Conservation (phyloP, 2,113 vertebrate genomes). For the Archocentrus centrarchus region DNA sequence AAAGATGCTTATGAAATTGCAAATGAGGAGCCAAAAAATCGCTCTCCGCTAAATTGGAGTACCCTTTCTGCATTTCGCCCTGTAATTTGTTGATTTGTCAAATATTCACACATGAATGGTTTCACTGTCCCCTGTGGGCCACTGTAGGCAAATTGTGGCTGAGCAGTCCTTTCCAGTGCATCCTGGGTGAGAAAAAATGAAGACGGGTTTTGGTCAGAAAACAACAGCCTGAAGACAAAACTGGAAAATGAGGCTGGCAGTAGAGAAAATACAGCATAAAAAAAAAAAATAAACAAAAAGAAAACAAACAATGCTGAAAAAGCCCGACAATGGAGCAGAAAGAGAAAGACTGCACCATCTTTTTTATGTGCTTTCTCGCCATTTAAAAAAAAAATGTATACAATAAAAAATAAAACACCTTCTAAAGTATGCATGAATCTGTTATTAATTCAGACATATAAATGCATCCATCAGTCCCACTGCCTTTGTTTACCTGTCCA, state of each 20-base stretch:
- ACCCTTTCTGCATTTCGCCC: conserved; percentile 44
- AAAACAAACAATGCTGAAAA: conserved; percentile 6
- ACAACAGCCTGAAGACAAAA: conserved; percentile 48
- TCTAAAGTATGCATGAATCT: not conserved
- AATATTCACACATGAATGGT: conserved; percentile 49
- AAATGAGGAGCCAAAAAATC: conserved; percentile 40
- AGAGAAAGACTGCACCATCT: not conserved
- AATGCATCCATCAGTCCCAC: conserved; percentile 1
- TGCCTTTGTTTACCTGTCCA: not conserved
- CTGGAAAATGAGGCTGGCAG: conserved; percentile 1
- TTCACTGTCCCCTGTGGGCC: conserved; percentile 41
- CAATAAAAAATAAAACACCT: not conserved
- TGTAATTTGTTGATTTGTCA: conserved; percentile 62
- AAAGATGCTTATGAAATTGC: conserved; percentile 58
- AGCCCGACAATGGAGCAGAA: not conserved
- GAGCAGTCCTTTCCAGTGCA: conserved; percentile 23
- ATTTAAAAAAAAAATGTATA: not conserved
- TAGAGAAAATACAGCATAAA: conserved; percentile 32
- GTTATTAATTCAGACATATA: not conserved
- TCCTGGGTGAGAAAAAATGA: conserved; percentile 8
- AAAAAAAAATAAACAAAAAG: not conserved
- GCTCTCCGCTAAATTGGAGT: conserved; percentile 31
- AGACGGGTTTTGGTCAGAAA: conserved; percentile 28
- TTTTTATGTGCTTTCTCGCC: not conserved
- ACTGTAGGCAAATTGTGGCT: conserved; percentile 43